Conservation (phyloP, 1,140 invertebrate genomes). For the Telenomus remus region DNA sequence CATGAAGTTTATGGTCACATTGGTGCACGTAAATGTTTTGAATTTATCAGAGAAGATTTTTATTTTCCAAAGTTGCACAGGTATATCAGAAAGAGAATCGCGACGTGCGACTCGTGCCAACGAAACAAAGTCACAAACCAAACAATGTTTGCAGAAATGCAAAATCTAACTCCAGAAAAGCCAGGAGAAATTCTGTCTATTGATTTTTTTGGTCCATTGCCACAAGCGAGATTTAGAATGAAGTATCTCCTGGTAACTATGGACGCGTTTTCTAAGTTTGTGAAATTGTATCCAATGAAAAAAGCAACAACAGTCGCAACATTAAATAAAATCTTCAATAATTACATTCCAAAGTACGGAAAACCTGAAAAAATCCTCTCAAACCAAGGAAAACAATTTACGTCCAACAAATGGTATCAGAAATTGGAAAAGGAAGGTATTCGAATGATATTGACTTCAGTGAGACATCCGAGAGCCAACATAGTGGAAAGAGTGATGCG, state of each 20-base stretch:
- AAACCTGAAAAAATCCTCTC: constrained; percentile 27
- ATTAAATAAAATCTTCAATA: constrained; percentile 34
- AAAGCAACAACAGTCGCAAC: constrained; percentile 48
- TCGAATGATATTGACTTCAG: constrained; percentile 49
- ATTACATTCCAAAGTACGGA: constrained; percentile 37
- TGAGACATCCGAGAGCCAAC: constrained; percentile 42
- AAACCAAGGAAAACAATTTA: constrained; percentile 54
- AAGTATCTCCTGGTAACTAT: constrained; percentile 62
- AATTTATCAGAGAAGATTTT: constrained; percentile 52
- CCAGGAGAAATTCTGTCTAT: constrained; percentile 60
- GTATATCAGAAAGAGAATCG: constrained; percentile 35
- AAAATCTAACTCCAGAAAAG: constrained; percentile 28
- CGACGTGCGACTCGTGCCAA: constrained; percentile 48
- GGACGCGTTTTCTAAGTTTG: constrained; percentile 62
- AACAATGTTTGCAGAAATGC: constrained; percentile 6
- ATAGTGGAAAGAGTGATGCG: constrained; percentile 29
- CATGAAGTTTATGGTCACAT: constrained; percentile 63
- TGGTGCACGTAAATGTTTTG: constrained; percentile 57
- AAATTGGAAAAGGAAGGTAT: constrained; percentile 36
- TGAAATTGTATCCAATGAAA: constrained; percentile 60
- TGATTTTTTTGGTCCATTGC: constrained; percentile 63
- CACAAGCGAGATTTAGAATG: constrained; percentile 33
- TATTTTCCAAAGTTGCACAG: constrained; percentile 46
- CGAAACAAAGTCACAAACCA: constrained; percentile 19
- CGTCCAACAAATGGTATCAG: neutral